Base-by-base conservation (phyloP, 1,140 invertebrate species). In the Diorhabda elongata region DNA sequence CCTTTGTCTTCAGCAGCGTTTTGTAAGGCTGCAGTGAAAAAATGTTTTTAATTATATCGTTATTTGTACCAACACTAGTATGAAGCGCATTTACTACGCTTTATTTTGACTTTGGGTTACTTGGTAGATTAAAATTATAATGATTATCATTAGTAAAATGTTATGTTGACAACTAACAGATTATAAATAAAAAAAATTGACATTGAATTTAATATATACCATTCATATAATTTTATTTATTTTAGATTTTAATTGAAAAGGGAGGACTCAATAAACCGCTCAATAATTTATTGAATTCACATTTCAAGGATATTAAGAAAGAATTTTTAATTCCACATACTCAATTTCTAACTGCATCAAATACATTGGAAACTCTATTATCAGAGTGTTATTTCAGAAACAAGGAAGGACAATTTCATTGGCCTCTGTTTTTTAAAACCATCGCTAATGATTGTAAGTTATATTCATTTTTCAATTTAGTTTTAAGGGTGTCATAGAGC, bases 191-290 rank as follows among this genome's bases (percentile, higher is more conserved):
- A 26, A 26, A 26, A 0, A 26, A 26, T 26, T 26, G 26, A 26
- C 26, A 26, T 0, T 26, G 26, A 26, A 26, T 26, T 26, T 26
- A 26, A 26, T 26, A 26, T 26, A 26, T 26, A 26, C 26, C 26
- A 26, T 26, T 26, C 26, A 26, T 26, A 26, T 26, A 26, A 26
- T 66, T 66, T 65, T 68, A 65, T 41, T 66, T 67, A 70, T 82
- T 81, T 57, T 75, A 95, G 92, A 82, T 97, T 66, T 81, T 97
- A 47, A 89, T 87, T 76, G 93, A 96, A 76, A 87, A 86, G 45
- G 84, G 85, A 58, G 81, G 83, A 8, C 79, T 76, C 3, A 73
- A 67, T 58, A 66, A 61, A 4, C 68, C 62, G 62, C 75, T 74
- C 6, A 74, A 71, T 56, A 61, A 71, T 47, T 58, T 79, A 42